Conservation (phyloP, 2,797 vertebrate species). For the Phrynocephalus vlangalii region DNA sequence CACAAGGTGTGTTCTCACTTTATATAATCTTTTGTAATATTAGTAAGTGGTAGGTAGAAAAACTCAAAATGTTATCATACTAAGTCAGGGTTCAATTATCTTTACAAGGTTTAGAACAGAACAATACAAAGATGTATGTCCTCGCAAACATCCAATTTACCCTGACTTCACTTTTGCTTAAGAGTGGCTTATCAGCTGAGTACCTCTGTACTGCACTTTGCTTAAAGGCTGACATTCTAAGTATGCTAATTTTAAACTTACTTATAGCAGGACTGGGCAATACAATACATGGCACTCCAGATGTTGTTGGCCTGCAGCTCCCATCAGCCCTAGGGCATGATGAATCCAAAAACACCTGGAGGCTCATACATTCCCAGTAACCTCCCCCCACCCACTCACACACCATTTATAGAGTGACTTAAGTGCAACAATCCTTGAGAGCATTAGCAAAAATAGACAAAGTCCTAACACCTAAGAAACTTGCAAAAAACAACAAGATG, state of each 20-base stretch:
- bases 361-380: too few relatives aligned
- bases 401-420: too few relatives aligned
- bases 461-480: background rate
- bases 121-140: background rate
- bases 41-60: background rate
- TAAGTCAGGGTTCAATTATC: background rate
- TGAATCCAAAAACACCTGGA: too few relatives aligned
- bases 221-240: background rate
- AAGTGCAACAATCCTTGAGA: too few relatives aligned
- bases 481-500: too few relatives aligned
- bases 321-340: background rate
- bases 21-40: too few relatives aligned
- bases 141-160: background rate
- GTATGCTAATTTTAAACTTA: background rate
- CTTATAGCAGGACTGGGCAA: background rate
- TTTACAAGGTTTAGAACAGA: background rate
- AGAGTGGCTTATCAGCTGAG: background rate
- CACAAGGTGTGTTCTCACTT: too few relatives aligned
- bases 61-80: background rate
- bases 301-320: background rate
- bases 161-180: background rate
- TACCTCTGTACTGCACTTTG: background rate
- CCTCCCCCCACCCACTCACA: too few relatives aligned
- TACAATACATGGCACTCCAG: background rate
- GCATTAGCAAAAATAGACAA: too few relatives aligned